Conservation (phyloP, 2,113 vertebrate species). For the Erpornis zantholeuca region DNA sequence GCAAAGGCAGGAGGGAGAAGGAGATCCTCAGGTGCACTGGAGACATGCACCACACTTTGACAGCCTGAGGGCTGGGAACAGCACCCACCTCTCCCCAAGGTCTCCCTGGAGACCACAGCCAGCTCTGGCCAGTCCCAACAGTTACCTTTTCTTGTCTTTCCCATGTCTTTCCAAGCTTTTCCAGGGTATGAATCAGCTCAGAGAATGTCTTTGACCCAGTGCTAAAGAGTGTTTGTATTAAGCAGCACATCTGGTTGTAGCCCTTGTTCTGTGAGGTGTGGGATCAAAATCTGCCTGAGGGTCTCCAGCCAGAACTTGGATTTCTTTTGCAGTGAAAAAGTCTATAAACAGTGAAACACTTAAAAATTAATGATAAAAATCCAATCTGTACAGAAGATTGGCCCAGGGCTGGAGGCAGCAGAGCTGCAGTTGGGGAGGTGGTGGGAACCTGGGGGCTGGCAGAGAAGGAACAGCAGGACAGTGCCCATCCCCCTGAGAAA, state of each 20-base stretch:
- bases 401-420: neutral
- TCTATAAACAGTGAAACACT: neutral
- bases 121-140: neutral
- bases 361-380: neutral
- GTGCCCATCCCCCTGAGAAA: neutral
- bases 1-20: neutral
- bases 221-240: too few relatives aligned
- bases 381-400: neutral
- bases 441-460: neutral
- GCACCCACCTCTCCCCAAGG: too few relatives aligned
- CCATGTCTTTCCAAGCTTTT: neutral
- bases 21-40: accelerated
- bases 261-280: neutral
- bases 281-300: neutral
- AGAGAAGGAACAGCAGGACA: neutral
- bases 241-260: neutral
- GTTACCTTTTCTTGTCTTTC: neutral
- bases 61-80: neutral
- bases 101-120: neutral
- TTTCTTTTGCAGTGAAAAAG: neutral
- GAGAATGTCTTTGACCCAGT: neutral
- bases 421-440: neutral
- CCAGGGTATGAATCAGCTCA: neutral
- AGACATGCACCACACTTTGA: neutral
- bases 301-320: neutral